phyloP scores from a whole-genome alignment of 1,140 invertebrate genomes.

The Melipona quadrifasciata region DNA sequence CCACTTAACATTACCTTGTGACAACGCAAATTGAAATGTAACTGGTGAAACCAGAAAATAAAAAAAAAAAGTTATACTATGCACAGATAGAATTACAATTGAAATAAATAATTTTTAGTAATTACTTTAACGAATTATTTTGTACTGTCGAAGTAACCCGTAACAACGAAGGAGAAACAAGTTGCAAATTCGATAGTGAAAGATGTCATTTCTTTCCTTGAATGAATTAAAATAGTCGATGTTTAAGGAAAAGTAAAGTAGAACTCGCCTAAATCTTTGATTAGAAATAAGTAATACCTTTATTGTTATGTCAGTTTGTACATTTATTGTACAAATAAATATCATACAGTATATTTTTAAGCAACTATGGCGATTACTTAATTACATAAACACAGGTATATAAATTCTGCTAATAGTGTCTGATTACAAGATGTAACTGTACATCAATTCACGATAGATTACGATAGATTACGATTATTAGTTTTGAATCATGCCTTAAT shows the following conservation, averaged over 20 bases:
- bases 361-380: conserved; percentile 53
- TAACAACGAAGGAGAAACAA: not conserved
- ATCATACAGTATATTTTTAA: conserved; percentile 48
- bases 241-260: no score
- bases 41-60: conserved; percentile 2
- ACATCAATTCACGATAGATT: conserved; percentile 30
- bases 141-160: not conserved
- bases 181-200: not conserved
- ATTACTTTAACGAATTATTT: conserved; percentile 22
- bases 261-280: not conserved
- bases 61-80: conserved; percentile 36
- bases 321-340: conserved; percentile 56
- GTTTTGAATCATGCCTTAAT: conserved; percentile 7
- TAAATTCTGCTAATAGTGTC: conserved; percentile 35
- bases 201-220: not conserved
- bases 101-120: conserved; percentile 50
- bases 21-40: conserved; percentile 16
- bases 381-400: conserved; percentile 42
- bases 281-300: conserved; percentile 34
- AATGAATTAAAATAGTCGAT: not conserved
- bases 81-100: conserved; percentile 39
- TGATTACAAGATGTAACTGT: conserved; percentile 27
- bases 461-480: conserved; percentile 22
- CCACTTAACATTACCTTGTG: conserved; percentile 26
- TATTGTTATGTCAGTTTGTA: conserved; percentile 43